phyloP scores from a whole-genome alignment of 1,140 invertebrate genomes.

The Ephestia elutella region DNA sequence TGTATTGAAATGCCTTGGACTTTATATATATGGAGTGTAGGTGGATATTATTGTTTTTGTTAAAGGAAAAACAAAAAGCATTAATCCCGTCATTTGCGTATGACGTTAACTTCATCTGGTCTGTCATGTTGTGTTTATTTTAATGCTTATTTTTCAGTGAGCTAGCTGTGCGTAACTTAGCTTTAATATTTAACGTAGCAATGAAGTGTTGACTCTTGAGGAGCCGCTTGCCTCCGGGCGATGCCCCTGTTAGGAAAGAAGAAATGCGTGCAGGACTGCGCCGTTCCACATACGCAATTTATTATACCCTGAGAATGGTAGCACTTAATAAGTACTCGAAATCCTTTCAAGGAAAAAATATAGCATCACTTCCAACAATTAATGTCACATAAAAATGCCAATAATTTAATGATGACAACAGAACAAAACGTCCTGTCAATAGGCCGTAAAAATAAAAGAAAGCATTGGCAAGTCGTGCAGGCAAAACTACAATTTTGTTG shows the following conservation, averaged over 20 bases:
- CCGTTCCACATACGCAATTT: conserved; percentile 10
- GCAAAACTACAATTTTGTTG: conserved; percentile 72
- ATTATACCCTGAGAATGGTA: conserved; percentile 8
- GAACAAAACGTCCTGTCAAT: conserved; percentile 36
- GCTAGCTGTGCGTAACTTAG: too few species aligned
- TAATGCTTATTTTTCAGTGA: too few species aligned
- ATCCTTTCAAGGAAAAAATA: conserved; percentile 12
- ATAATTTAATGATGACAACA: conserved; percentile 25
- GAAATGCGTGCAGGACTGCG: conserved; percentile 13
- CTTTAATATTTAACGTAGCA: background rate
- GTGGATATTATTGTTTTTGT: too few species aligned
- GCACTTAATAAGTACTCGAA: conserved; percentile 5
- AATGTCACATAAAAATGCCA: conserved; percentile 14
- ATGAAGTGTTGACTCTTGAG: background rate
- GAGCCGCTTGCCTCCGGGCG: conserved; percentile 7
- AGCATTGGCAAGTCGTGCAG: conserved; percentile 47
- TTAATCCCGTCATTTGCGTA: too few species aligned
- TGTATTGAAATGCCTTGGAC: too few species aligned
- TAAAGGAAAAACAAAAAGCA: too few species aligned
- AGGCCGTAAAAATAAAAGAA: conserved; percentile 54
- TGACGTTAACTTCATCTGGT: background rate
- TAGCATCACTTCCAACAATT: conserved; percentile 12
- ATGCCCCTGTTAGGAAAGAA: conserved; percentile 15
- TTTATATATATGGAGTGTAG: too few species aligned
- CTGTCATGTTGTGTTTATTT: too few species aligned